Percentiles rank a stretch among this genome's conserved stretches.
Conservation (phyloP, 2,888 invertebrate genomes). For the Phasia obesa region DNA sequence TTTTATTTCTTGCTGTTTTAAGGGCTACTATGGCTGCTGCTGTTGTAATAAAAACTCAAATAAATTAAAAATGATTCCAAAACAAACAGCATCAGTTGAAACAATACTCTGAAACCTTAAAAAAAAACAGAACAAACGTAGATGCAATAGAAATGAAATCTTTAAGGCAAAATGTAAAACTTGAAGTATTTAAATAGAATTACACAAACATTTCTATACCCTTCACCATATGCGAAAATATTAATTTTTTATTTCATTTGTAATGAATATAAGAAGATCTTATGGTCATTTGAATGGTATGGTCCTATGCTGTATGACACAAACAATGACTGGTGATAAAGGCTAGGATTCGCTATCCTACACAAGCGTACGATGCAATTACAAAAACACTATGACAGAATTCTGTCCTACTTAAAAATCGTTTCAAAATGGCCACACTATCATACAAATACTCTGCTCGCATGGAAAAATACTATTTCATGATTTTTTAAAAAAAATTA, state of each 20-base stretch:
- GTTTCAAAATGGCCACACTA: too few species aligned
- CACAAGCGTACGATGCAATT: too few species aligned
- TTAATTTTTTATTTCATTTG: not conserved
- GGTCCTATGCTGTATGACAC: too few species aligned
- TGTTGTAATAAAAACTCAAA: conserved; percentile 18
- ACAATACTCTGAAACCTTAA: not conserved
- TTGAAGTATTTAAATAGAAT: conserved; percentile 24
- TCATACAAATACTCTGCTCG: too few species aligned
- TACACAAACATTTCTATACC: not conserved
- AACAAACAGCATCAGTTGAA: conserved; percentile 1
- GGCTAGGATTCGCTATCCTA: too few species aligned
- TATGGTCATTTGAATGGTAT: too few species aligned
- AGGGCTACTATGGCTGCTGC: not conserved
- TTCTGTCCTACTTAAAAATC: too few species aligned
- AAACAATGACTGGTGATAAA: too few species aligned
- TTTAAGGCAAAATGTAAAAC: conserved; percentile 26
- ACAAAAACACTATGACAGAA: too few species aligned
- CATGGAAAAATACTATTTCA: too few species aligned
- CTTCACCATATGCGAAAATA: not conserved
- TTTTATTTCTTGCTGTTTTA: not conserved
- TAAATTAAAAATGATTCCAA: conserved; percentile 41
- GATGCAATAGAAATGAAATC: conserved; percentile 22
- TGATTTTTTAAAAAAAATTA: too few species aligned
- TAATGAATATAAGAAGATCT: too few species aligned
- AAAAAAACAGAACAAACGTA: not conserved